These are phyloP conservation scores for Sminthurinus aureus DNA, from an alignment of 2,888 invertebrate species.

Conservation along the genomic window DNA sequence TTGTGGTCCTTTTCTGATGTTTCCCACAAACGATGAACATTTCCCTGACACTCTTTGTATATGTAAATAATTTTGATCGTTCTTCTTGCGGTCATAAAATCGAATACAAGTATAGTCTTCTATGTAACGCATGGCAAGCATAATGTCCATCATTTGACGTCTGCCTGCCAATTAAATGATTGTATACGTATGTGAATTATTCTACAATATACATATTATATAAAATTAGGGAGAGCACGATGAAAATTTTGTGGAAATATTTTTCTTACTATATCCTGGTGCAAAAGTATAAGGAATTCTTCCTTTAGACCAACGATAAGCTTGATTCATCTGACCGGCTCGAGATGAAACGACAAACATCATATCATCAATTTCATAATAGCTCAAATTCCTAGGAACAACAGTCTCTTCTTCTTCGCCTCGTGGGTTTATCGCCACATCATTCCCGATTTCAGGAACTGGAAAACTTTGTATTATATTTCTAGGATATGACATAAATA, in stretches of 20 bases:
- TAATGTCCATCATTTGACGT: slow-evolving; percentile 49
- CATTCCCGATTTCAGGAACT: too few species aligned
- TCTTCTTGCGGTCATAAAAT: slow-evolving; percentile 45
- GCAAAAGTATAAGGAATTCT: slow-evolving; percentile 53
- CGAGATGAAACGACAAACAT: slow-evolving; percentile 45
- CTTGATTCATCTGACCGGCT: slow-evolving; percentile 51
- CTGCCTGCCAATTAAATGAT: slow-evolving; percentile 3
- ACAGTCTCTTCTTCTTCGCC: not conserved
- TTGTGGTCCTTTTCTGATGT: slow-evolving; percentile 53
- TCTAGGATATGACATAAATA: too few species aligned
- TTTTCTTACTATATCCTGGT: slow-evolving; percentile 51
- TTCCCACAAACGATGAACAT: slow-evolving; percentile 55
- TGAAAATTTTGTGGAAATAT: not conserved
- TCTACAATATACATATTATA: not conserved
- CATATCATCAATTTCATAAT: slow-evolving; percentile 53
- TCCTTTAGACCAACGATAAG: slow-evolving; percentile 53
- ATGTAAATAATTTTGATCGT: slow-evolving; percentile 52
- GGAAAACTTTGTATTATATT: too few species aligned
- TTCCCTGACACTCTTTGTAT: slow-evolving; percentile 48
- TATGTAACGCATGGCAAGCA: slow-evolving; percentile 52
- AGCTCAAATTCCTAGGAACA: not conserved
- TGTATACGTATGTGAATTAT: not conserved
- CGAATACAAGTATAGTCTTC: slow-evolving; percentile 51
- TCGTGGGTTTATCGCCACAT: too few species aligned
- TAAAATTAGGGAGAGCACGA: not conserved